These are phyloP conservation scores for Macquaria australasica DNA, from an alignment of 2,113 vertebrate species.

Conservation along the genomic window DNA sequence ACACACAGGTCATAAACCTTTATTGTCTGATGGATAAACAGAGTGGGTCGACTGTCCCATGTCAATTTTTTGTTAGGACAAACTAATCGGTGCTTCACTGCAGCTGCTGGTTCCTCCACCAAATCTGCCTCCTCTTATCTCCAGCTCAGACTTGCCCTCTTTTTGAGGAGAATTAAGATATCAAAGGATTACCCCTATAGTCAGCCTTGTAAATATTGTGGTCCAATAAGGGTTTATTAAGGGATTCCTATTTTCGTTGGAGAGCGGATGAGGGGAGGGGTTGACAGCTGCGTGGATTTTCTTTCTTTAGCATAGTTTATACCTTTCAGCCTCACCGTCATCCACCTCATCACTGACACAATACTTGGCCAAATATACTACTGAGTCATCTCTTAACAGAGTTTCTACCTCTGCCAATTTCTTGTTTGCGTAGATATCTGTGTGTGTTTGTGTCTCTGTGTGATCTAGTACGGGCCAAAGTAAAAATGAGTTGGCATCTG, in stretches of 20 bases:
- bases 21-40: constrained; percentile 66
- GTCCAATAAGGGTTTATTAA: constrained; percentile 55
- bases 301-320: constrained; percentile 39
- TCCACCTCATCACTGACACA: constrained; percentile 48
- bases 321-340: constrained; percentile 43
- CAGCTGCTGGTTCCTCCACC: constrained; percentile 36
- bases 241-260: constrained; percentile 57
- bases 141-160: constrained; percentile 55
- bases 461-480: background rate
- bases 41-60: constrained; percentile 39
- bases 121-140: constrained; percentile 23
- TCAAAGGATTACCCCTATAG: constrained; percentile 63
- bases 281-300: constrained; percentile 56
- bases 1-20: constrained; percentile 60
- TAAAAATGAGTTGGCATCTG: constrained; percentile 11
- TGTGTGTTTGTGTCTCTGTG: background rate
- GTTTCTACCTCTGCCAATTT: constrained; percentile 37
- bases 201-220: constrained; percentile 53
- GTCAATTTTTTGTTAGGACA: constrained; percentile 55
- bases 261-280: constrained; percentile 27
- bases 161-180: constrained; percentile 58
- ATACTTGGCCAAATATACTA: constrained; percentile 8
- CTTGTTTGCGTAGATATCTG: constrained; percentile 32
- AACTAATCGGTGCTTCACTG: background rate
- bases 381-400: constrained; percentile 46